Base-by-base conservation (phyloP, 2,113 vertebrate species). In the Xiphophorus couchianus region DNA sequence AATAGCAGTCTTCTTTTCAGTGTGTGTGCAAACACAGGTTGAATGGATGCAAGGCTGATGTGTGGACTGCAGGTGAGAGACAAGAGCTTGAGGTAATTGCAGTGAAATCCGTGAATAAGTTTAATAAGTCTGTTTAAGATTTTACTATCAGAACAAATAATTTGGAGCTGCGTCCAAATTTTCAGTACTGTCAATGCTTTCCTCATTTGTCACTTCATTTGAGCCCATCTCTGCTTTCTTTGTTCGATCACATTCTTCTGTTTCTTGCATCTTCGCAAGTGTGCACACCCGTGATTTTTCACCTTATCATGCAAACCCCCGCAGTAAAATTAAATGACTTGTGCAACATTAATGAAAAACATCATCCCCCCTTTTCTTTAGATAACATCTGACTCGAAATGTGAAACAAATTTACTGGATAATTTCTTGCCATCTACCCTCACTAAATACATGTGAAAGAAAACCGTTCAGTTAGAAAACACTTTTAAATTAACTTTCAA, bases 21-120 rank as follows among this genome's bases (percentile, higher is more conserved):
- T 76, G 82, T 76, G 82, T 83, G 85, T 81, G 80, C 78, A 82
- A 86, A 81, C 70, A 82, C 14, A 62, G 51, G 51, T 77, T 76
- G 62, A 72, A 70, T 66, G 48, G 77, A 79, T 62, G 75, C 61
- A 19, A 62, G 70, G 66, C 44, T 66, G 74, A 58, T 78, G 25
- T 69, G 60, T 81, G 72, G 44, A 82, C 30, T 51, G 69, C 81
- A 86, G 82, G 79, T 84, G 78, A 77, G 54, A 65, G 75, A 62
- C 72, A 54, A 66, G 51, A 71, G 76, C 62, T 63, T 29, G 68
- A 75, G 58, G 75, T 82, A 30, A 85, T 90, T 76, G 61, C 68
- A 71, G 33, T 17, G 2, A 30, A 65, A 19, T 69, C 28, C 12
- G 8, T 35, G 39, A 67, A 17, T 76, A 31, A 64, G 81, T 86